phyloP scores from a whole-genome alignment of 1,140 invertebrate genomes.

The Drosophila paulistorum region DNA sequence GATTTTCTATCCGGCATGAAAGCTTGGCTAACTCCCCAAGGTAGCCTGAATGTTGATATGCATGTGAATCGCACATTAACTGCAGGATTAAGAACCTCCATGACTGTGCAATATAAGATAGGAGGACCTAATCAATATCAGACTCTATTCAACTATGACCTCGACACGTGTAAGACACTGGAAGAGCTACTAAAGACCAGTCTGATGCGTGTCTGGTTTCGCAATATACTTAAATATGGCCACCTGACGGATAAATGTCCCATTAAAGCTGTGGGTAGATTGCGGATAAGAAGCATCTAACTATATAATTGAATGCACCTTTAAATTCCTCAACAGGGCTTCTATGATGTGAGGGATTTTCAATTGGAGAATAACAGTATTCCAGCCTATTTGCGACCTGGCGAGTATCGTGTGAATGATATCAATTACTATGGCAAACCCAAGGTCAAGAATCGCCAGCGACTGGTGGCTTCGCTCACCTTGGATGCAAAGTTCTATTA shows the following conservation, averaged over 20 bases:
- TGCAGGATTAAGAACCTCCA: constrained; percentile 33
- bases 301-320: background rate
- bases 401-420: constrained; percentile 43
- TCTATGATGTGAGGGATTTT: constrained; percentile 50
- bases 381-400: constrained; percentile 51
- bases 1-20: constrained; percentile 27
- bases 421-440: constrained; percentile 48
- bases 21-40: constrained; percentile 35
- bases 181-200: constrained; percentile 37
- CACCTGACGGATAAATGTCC: constrained; percentile 52
- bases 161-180: constrained; percentile 56
- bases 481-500: constrained; percentile 64
- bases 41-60: constrained; percentile 38
- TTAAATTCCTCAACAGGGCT: constrained; percentile 28
- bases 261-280: constrained; percentile 43
- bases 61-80: constrained; percentile 33
- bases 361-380: constrained; percentile 56
- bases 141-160: constrained; percentile 57
- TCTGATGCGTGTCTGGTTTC: constrained; percentile 52
- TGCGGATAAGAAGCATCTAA: background rate
- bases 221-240: constrained; percentile 61
- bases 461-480: constrained; percentile 36
- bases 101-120: constrained; percentile 38
- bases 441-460: constrained; percentile 38
- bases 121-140: constrained; percentile 29